phyloP scores from a whole-genome alignment of 30 jellyfish, hydroid and myxozoan species.

The Cassiopea xamachana region DNA sequence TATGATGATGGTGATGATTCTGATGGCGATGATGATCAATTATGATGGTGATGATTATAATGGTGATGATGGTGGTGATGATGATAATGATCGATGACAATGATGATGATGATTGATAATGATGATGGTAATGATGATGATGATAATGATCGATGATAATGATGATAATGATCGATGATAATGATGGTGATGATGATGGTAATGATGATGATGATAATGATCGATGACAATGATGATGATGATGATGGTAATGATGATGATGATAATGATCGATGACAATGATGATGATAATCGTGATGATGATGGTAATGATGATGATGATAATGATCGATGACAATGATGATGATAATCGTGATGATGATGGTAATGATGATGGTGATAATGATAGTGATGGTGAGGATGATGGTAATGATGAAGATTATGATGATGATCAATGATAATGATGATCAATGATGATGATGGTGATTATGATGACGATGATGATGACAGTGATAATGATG shows the following conservation, averaged over 20 bases:
- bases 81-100: neutral
- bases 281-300: neutral
- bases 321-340: too few relatives aligned
- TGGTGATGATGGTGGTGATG: neutral
- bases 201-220: constrained; percentile 1
- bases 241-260: constrained; percentile 4
- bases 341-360: too few relatives aligned
- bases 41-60: neutral
- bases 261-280: neutral
- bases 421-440: too few relatives aligned
- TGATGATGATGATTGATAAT: neutral
- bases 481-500: too few relatives aligned
- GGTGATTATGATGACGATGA: too few relatives aligned
- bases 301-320: too few relatives aligned
- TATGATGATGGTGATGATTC: neutral
- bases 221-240: neutral
- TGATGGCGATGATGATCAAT: neutral
- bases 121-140: too few relatives aligned
- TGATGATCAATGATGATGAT: too few relatives aligned
- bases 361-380: too few relatives aligned
- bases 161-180: neutral
- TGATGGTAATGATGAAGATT: too few relatives aligned
- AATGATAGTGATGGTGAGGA: too few relatives aligned
- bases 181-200: neutral
- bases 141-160: neutral